Evolutionary conservation across 1,140 invertebrate species (phyloP), one percentile per base, ranked within the genome.

Genomic region (Drosophila gunungcola): DNA sequence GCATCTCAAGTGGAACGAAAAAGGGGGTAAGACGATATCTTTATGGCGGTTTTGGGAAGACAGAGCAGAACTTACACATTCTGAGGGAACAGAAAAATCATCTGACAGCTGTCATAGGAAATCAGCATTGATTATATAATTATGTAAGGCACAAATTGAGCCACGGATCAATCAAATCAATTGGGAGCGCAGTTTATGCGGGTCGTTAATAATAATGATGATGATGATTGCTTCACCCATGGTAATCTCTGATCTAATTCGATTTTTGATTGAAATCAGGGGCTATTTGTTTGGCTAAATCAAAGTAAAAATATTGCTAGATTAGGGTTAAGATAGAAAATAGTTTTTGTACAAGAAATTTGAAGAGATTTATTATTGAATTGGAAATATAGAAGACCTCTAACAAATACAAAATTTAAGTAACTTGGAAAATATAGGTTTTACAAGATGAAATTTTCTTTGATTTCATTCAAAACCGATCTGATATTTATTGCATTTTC

Each of bases 91-190:
- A 32, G 29, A 32, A n/a, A 38, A 63, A 16, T 45, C 52, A 55
- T 53, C 53, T 57, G 80, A 78, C 75, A 79, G 80, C 80, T 83
- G 80, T 83, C 80, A 83, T 63, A n/a, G 48, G 29, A 41, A 57
- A 69, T 75, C 73, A 61, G 45, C 54, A 78, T 41, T 62, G 73
- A 73, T 64, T 36, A 25, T 38, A 52, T 38, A 68, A 70, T 70
- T 70, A 48, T 68, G 16, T 68, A 48, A 16, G 16, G 56, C 38
- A 68, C 67, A 70, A 70, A 68, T 68, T 64, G 60, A 34, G 34
- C 45, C 51, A 70, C 46, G 7, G 29, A 67, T 67, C 21, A 63
- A 67, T 63, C 34, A 25, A 21, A 38, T 61, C 62, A 65, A 65
- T 67, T 49, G 58, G 16, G n/a, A 4, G 4, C 0, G 16, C 21